These are phyloP conservation scores for Acanthoscelides obtectus DNA, from an alignment of 2,888 invertebrate genomes.

Conservation along the genomic window DNA sequence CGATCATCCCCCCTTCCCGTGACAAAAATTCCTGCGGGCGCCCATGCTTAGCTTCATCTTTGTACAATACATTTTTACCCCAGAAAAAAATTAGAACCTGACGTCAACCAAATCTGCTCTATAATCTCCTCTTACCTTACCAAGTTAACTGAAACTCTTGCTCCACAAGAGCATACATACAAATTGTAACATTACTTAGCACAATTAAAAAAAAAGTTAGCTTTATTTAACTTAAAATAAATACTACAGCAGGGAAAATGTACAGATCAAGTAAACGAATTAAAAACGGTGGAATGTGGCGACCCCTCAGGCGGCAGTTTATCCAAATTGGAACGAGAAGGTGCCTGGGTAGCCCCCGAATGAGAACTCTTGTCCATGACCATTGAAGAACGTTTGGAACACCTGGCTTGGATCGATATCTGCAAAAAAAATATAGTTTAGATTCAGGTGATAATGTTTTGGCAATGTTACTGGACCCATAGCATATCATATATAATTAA, in stretches of 20 bases:
- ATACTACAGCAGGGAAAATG: not conserved
- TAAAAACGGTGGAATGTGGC: not conserved
- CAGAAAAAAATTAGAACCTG: too few relatives aligned
- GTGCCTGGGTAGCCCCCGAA: constrained; percentile 56
- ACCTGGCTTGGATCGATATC: constrained; percentile 80
- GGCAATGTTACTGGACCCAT: too few relatives aligned
- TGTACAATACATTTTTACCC: too few relatives aligned
- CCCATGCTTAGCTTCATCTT: too few relatives aligned
- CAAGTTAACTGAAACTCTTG: not conserved
- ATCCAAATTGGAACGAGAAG: constrained; percentile 68
- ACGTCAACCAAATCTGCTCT: not conserved
- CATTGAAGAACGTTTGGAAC: constrained; percentile 79
- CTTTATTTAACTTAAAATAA: not conserved
- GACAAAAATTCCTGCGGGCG: too few relatives aligned
- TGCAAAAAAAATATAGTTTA: constrained; percentile 47
- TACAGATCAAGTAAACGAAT: not conserved
- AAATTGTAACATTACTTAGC: not conserved
- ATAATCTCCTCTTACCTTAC: not conserved
- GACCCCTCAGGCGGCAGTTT: constrained; percentile 31
- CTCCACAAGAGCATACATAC: not conserved
- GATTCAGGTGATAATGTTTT: too few relatives aligned
- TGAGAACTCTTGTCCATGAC: constrained; percentile 54
- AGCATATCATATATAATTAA: not conserved
- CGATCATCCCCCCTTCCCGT: too few relatives aligned
- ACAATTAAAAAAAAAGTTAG: not conserved